Conservation (phyloP, 1,140 invertebrate species). For the Atta colombica region DNA sequence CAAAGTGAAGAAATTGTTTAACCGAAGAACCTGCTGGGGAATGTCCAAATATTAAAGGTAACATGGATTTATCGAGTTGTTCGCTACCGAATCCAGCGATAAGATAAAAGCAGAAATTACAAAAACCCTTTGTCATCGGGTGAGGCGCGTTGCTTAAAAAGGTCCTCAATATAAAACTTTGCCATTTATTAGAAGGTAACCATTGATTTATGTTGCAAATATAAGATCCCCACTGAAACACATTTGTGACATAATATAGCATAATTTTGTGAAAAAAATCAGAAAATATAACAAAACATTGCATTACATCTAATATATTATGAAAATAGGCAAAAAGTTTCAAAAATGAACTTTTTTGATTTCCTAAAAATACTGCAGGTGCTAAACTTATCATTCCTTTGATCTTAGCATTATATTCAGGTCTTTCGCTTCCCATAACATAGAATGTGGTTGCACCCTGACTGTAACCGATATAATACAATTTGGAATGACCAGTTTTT, state of each 20-base stretch:
- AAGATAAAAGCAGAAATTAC: constrained; percentile 82
- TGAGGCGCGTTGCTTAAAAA: constrained; percentile 82
- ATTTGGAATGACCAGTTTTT: constrained; percentile 84
- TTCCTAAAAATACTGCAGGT: constrained; percentile 87
- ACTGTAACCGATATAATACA: constrained; percentile 89
- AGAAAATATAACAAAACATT: constrained; percentile 44
- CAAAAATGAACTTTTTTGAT: constrained; percentile 83
- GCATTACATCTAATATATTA: constrained; percentile 81
- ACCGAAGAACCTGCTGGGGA: constrained; percentile 91
- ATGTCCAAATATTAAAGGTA: constrained; percentile 89
- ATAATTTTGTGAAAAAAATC: constrained; percentile 27
- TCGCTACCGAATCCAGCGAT: constrained; percentile 85
- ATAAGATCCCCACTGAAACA: constrained; percentile 83
- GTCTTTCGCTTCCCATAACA: constrained; percentile 89
- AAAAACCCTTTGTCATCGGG: constrained; percentile 81
- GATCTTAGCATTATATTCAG: constrained; percentile 90
- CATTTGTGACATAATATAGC: constrained; percentile 60
- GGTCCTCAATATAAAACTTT: constrained; percentile 80
- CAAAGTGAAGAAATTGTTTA: constrained; percentile 89
- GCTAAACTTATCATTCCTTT: constrained; percentile 89
- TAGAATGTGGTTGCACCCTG: constrained; percentile 86
- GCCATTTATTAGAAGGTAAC: constrained; percentile 82
- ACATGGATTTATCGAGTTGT: constrained; percentile 84
- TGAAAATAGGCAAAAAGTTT: constrained; percentile 81
- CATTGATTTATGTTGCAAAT: constrained; percentile 85